These are phyloP conservation scores for Cheilosia soror DNA, from an alignment of 2,888 invertebrate species.

Conservation along the genomic window DNA sequence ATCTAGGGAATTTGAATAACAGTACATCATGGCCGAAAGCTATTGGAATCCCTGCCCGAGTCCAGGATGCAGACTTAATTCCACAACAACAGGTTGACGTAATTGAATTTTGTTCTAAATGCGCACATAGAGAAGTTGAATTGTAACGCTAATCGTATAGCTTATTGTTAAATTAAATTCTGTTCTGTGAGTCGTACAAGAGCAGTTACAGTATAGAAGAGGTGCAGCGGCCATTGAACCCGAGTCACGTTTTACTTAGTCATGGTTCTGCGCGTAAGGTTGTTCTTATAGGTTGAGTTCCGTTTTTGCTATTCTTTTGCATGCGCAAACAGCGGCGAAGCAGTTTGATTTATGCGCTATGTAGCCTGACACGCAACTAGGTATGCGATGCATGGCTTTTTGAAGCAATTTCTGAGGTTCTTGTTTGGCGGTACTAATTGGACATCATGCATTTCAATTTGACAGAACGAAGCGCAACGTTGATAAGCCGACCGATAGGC, in stretches of 20 bases:
- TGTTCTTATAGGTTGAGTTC: constrained; percentile 53
- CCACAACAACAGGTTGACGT: constrained; percentile 51
- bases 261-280: constrained; percentile 52
- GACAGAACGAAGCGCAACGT: constrained; percentile 41
- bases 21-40: constrained; percentile 29
- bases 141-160: constrained; percentile 31
- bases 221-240: constrained; percentile 69
- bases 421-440: constrained; percentile 49
- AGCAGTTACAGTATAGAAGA: constrained; percentile 11
- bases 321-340: constrained; percentile 51
- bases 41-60: constrained; percentile 45
- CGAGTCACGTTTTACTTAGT: constrained; percentile 67
- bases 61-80: constrained; percentile 48
- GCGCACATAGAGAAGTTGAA: not conserved
- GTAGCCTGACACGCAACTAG: constrained; percentile 41
- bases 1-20: constrained; percentile 62
- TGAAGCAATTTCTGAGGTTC: constrained; percentile 38
- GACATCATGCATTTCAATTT: constrained; percentile 63
- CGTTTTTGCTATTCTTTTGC: constrained; percentile 47
- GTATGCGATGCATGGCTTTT: constrained; percentile 34
- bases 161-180: constrained; percentile 37
- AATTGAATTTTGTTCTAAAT: constrained; percentile 46
- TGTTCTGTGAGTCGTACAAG: constrained; percentile 8
- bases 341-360: constrained; percentile 55
- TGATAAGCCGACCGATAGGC: constrained; percentile 54